These are phyloP conservation scores for Cylloceria caligata DNA, from an alignment of 2,888 invertebrate species.

Conservation along the genomic window DNA sequence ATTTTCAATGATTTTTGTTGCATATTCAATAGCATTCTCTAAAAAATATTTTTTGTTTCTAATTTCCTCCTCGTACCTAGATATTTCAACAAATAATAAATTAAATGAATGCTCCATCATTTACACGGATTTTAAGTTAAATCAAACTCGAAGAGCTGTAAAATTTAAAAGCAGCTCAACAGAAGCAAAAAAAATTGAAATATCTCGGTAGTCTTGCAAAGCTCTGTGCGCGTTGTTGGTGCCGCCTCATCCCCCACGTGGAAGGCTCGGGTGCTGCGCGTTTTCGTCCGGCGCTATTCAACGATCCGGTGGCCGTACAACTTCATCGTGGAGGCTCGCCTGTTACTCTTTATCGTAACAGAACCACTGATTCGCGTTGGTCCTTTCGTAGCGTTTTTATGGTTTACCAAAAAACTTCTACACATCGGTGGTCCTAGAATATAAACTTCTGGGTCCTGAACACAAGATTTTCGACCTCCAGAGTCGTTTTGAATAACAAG, in stretches of 20 bases:
- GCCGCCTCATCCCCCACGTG: slow-evolving; percentile 57
- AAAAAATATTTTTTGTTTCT: too few species aligned
- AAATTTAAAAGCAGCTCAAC: neutral
- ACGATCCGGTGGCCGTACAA: slow-evolving; percentile 42
- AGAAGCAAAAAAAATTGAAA: neutral
- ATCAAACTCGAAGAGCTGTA: too few species aligned
- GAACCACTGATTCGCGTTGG: slow-evolving; percentile 36
- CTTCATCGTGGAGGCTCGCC: slow-evolving; percentile 19
- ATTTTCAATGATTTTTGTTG: too few species aligned
- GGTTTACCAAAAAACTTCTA: slow-evolving; percentile 4
- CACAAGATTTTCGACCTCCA: slow-evolving; percentile 33
- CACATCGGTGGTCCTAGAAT: slow-evolving; percentile 38
- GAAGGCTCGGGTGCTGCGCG: slow-evolving; percentile 31
- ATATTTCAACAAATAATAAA: too few species aligned
- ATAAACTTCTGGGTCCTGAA: slow-evolving; percentile 30
- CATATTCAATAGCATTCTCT: too few species aligned
- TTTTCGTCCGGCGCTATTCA: slow-evolving; percentile 19
- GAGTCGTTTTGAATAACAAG: slow-evolving; percentile 29
- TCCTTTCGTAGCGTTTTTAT: slow-evolving; percentile 17
- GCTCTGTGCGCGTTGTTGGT: neutral
- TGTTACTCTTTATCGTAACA: neutral
- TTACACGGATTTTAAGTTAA: too few species aligned
- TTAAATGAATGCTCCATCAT: too few species aligned
- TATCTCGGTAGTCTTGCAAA: neutral
- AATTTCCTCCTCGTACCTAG: too few species aligned